Evolutionary conservation across 2,888 invertebrate species (phyloP).

Genomic region (Drosophila silvestris): DNA sequence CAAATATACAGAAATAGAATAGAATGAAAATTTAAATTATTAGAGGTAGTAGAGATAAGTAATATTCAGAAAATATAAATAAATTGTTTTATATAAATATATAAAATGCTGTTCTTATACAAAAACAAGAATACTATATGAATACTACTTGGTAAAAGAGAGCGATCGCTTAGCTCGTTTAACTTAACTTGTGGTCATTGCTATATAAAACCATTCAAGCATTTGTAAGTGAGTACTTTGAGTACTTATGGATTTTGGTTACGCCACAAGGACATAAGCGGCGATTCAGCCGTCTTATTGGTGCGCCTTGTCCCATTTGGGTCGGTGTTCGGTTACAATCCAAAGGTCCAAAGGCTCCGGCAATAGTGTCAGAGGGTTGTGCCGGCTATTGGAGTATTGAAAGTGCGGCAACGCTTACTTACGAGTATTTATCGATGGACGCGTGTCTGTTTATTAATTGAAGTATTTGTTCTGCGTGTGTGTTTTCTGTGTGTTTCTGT

Average conservation of each 20-base stretch:
- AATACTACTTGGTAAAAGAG: not conserved
- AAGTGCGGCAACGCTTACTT: slow-evolving; percentile 37
- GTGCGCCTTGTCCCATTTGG: slow-evolving; percentile 26
- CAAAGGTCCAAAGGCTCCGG: slow-evolving; percentile 30
- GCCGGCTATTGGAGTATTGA: slow-evolving; percentile 31
- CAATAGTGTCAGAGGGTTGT: slow-evolving; percentile 43
- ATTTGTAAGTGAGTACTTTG: slow-evolving; percentile 42
- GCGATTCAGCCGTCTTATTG: slow-evolving; percentile 32
- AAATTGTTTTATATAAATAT: not conserved
- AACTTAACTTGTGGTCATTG: slow-evolving; percentile 1
- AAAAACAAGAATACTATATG: not conserved
- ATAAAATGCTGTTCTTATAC: not conserved
- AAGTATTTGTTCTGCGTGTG: slow-evolving; percentile 74
- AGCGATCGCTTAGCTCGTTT: not conserved
- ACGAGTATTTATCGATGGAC: slow-evolving; percentile 75
- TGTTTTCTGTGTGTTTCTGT: slow-evolving; percentile 27
- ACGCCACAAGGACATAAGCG: slow-evolving; percentile 46
- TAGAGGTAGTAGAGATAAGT: not conserved
- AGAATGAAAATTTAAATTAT: not conserved
- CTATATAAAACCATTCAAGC: slow-evolving; percentile 28
- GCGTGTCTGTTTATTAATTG: slow-evolving; percentile 81
- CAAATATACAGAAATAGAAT: not conserved
- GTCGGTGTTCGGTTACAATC: slow-evolving; percentile 55
- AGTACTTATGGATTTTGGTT: slow-evolving; percentile 57
- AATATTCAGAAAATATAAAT: not conserved